Evolutionary conservation across 2,888 invertebrate species (phyloP).

Genomic region (Cephus nigrinus): DNA sequence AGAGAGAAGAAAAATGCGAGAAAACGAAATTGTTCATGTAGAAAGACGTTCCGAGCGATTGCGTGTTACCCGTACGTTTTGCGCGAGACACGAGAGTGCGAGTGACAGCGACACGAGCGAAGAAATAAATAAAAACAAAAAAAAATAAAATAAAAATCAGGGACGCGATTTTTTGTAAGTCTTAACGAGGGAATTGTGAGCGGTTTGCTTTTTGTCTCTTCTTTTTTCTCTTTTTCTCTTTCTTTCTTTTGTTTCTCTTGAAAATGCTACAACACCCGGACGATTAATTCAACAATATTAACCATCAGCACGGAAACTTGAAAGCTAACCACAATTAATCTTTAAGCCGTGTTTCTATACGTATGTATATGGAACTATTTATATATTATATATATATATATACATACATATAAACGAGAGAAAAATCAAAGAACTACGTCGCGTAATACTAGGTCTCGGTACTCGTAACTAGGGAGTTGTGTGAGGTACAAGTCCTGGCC

Average conservation of each 20-base stretch:
- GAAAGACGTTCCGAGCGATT: background rate
- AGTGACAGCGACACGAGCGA: background rate
- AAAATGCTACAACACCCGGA: constrained; percentile 12
- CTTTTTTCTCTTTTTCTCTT: background rate
- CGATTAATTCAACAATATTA: background rate
- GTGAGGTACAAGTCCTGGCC: constrained; percentile 67
- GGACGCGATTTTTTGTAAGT: background rate
- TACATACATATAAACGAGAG: constrained; percentile 1
- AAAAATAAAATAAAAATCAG: background rate
- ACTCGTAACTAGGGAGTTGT: constrained; percentile 68
- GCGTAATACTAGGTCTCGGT: constrained; percentile 61
- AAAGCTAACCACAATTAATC: constrained; percentile 11
- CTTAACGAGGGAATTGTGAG: constrained; percentile 34
- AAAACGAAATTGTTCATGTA: background rate
- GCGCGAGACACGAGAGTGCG: no score
- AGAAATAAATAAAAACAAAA: background rate
- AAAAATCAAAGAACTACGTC: constrained; percentile 12
- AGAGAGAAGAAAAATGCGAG: background rate
- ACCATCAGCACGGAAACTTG: background rate
- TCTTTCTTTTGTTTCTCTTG: constrained; percentile 20
- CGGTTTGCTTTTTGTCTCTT: constrained; percentile 23
- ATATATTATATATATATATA: background rate
- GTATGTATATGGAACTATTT: background rate
- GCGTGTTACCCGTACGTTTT: background rate
- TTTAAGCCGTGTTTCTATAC: background rate